phyloP scores from a whole-genome alignment of 2,113 vertebrate genomes.

The Odontophorus gujanensis region DNA sequence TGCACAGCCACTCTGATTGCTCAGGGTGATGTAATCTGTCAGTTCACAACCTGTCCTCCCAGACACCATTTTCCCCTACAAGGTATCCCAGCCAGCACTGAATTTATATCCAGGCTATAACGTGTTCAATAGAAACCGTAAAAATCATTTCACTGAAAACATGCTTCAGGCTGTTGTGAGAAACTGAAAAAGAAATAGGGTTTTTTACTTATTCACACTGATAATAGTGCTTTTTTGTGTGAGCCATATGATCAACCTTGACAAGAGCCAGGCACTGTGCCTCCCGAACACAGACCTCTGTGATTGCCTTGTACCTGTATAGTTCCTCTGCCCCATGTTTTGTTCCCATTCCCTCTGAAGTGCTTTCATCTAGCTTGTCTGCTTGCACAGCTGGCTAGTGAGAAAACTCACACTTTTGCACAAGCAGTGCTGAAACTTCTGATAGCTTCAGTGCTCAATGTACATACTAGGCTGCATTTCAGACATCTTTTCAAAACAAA shows the following conservation, averaged over 20 bases:
- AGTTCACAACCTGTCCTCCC: background rate
- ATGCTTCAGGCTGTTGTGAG: background rate
- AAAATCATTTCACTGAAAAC: background rate
- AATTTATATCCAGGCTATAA: background rate
- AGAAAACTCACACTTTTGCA: background rate
- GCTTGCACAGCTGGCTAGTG: background rate
- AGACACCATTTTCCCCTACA: background rate
- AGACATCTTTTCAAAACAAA: background rate
- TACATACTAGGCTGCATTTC: background rate
- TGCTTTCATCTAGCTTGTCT: background rate
- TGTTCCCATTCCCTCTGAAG: background rate
- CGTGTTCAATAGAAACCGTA: background rate
- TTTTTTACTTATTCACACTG: background rate
- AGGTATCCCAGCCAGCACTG: background rate
- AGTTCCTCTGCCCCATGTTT: background rate
- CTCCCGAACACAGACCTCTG: background rate
- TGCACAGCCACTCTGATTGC: background rate
- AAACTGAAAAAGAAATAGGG: background rate
- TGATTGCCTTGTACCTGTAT: background rate
- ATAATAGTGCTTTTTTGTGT: background rate
- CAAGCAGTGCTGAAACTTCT: background rate
- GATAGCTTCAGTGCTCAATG: background rate
- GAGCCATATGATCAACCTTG: background rate
- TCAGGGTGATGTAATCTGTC: background rate
- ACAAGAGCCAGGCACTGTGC: background rate